Evolutionary conservation across 2,113 vertebrate genomes (phyloP), one percentile per base, ranked within the genome.

Genomic region (Callipepla squamata): DNA sequence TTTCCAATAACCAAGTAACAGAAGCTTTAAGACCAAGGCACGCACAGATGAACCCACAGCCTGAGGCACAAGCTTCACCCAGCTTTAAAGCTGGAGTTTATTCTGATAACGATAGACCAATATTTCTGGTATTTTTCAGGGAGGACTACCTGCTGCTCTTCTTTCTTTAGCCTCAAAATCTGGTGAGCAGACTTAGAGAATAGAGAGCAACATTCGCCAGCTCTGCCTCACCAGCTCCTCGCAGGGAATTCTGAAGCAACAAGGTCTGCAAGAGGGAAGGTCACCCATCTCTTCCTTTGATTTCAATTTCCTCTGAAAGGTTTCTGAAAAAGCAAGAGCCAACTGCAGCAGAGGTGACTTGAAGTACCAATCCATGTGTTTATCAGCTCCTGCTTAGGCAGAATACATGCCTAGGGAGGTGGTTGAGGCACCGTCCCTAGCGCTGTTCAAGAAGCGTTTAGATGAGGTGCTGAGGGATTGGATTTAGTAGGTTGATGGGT

Each of bases 161-260:
- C 3, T 0, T 6, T 45, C 84, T 69, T 53, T 50, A 59, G 28
- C 22, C 53, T 59, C 75, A 42, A 1, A 3, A 63, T 70, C 18
- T 23, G 67, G 65, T 44, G n/a, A 5, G 59, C 50, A 77, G 77
- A 12, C 12, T 18, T 30, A 45, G 6, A 53, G 40, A 3, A n/a
- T 5, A 5, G 21, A 69, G 53, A 45, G 40, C 7, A 70, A 4
- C 40, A 47, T 6, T 76, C 16, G 26, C 1, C 0, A 77, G 38
- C 74, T 86, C 25, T 67, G 68, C 1, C 44, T 30, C 14, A 22
- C 53, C 63, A 63, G 0, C 47, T 72, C 68, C 22, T 38, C 3
- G 8, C 0, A 32, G 36, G 15, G 7, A 11, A 0, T 32, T 7
- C 45, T n/a, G 36, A 34, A 58, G 66, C 47, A 2, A 1, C 7